Base-by-base conservation (phyloP, 2,888 invertebrate genomes). In the Phalangium opilio region DNA sequence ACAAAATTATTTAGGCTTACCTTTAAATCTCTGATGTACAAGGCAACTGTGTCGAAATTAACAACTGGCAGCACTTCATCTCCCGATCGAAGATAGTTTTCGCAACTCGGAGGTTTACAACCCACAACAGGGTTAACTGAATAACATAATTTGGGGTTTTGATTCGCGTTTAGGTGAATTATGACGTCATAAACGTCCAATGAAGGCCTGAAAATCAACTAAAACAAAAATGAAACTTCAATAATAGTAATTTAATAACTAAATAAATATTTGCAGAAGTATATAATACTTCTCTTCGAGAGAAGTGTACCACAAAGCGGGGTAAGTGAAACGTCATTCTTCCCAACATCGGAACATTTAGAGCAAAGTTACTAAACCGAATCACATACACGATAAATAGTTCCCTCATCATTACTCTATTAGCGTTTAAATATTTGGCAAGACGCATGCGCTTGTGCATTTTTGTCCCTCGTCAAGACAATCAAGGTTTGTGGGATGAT, bases 21-120 rank as follows among this genome's bases (percentile, higher is more conserved):
- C 68, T 80, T 72, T 51, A 93, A 66, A 51, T 84, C 81, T 3
- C 72, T 67, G 40, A 93, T 67, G 61, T 83, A 86, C 20, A 64
- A 67, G 46, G 74, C 65, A 1, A 84, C 76, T 0, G 83, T 83
- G 66, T 90, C 74, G 62, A 83, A 85, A 55, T 78, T 79, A 0
- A 80, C 74, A 0, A 84, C 72, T 0, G 90, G 89, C 57, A 81
- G 68, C 55, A 67, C 68, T 43, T 65, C 62, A 39, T 63, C 65
- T 51, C 55, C 63, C 32, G 62, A 58, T 12, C 56, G 39, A 35
- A 63, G 60, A 47, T 64, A 68, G 15, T 63, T 61, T 53, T 49
- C 40, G 19, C 21, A 51, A 12, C 17, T 12, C 5, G 49, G 50
- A 15, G 48, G 33, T 34, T 50, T 47, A 34, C 53, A 51, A 14